Base-by-base conservation (phyloP, 2,113 vertebrate species). In the Odocoileus hemionus region DNA sequence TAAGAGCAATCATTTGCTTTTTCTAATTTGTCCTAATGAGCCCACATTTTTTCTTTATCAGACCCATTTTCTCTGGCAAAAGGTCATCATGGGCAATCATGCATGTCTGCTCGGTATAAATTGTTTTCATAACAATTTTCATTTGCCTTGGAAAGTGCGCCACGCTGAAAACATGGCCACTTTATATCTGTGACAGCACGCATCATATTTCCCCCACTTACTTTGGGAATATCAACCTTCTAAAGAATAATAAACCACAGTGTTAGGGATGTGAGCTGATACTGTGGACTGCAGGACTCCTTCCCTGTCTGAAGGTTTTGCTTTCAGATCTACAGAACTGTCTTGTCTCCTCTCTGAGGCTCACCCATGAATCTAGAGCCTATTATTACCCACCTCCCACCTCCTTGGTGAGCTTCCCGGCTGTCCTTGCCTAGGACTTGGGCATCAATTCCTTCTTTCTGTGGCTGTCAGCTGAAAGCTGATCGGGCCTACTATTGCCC, bases 41-140 rank as follows among this genome's bases (percentile, higher is more conserved):
- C 93, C 92, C 84, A 89, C 97, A 96, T 97, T 98, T 98, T 98
- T 98, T 97, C 98, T 97, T 98, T 97, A 97, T 98, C 94, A 96
- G 95, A 86, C 43, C 95, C 86, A 98, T 98, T 98, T 98, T 97
- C 97, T 97, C 97, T 61, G 94, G 95, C 97, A 92, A 98, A 98
- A 98, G 97, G 97, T 98, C 97, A 96, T 97, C 98, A 97, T 7
- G 57, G 97, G 98, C 95, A 98, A 98, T 98, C 96, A 96, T 97
- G 94, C 97, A 76, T 96, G 98, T 97, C 97, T 98, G 92, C 96
- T 84, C 86, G 96, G 97, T 98, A 98, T 97, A 98, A 97, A 97
- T 97, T 97, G 97, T 97, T 98, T 97, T 98, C 97, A 98, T 98
- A 98, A 98, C 94, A 97, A 95, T 97, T 98, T 98, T 96, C 96